Evolutionary conservation across 2,797 vertebrate species (phyloP).

Genomic region (Knipowitschia caucasica): DNA sequence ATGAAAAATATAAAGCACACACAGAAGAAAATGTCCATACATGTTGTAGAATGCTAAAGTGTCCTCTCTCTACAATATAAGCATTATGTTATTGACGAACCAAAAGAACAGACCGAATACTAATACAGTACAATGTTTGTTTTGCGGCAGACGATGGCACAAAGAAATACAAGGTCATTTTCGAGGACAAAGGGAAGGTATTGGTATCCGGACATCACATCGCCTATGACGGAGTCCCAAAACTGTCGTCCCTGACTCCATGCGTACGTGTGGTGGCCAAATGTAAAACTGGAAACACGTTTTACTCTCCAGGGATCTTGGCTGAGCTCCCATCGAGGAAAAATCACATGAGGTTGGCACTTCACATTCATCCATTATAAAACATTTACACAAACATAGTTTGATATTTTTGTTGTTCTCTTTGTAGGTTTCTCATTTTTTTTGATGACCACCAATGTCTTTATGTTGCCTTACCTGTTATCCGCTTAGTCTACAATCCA

Average conservation of each 20-base stretch:
- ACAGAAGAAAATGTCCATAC: too few relatives aligned
- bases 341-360: slow-evolving; percentile 80
- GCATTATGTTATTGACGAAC: not conserved
- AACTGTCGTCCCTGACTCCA: slow-evolving; percentile 70
- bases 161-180: slow-evolving; percentile 84
- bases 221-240: slow-evolving; percentile 74
- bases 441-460: slow-evolving; percentile 80
- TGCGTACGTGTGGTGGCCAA: slow-evolving; percentile 85
- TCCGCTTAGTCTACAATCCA: slow-evolving; percentile 83
- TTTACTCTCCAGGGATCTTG: slow-evolving; percentile 80
- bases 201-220: slow-evolving; percentile 88
- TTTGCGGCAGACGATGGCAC: slow-evolving; percentile 31
- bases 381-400: not conserved
- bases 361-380: not conserved
- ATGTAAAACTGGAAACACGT: slow-evolving; percentile 67
- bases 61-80: too few relatives aligned
- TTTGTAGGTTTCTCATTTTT: slow-evolving; percentile 87
- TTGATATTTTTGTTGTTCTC: slow-evolving; percentile 7
- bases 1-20: too few relatives aligned
- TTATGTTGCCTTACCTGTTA: slow-evolving; percentile 78
- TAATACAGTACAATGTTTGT: not conserved
- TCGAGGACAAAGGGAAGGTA: slow-evolving; percentile 81
- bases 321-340: slow-evolving; percentile 84
- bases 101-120: not conserved
- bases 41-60: too few relatives aligned